phyloP scores from a whole-genome alignment of 2,888 invertebrate species.

The Chydorus sphaericus region DNA sequence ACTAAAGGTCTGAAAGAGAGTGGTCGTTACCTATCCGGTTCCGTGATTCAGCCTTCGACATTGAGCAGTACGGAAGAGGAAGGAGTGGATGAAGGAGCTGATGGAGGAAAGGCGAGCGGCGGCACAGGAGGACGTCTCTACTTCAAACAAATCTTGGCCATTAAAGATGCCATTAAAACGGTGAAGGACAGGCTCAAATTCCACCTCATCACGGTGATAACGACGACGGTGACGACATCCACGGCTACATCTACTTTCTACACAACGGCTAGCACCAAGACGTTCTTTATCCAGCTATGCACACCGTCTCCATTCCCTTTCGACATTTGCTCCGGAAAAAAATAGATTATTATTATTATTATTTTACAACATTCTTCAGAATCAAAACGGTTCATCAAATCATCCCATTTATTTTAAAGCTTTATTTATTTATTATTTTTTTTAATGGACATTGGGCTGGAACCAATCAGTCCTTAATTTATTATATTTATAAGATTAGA shows the following conservation, averaged over 20 bases:
- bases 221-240: not conserved
- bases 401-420: no score
- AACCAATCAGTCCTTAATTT: not conserved
- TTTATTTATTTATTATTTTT: not conserved
- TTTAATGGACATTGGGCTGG: not conserved
- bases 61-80: not conserved
- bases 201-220: not conserved
- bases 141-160: no score
- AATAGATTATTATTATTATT: no score
- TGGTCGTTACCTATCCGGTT: not conserved
- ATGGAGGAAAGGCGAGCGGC: not conserved
- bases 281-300: slow-evolving; percentile 4
- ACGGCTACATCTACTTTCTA: not conserved
- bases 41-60: not conserved
- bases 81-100: not conserved
- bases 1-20: not conserved
- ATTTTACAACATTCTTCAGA: no score
- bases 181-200: not conserved
- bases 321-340: not conserved
- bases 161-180: no score
- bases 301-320: slow-evolving; percentile 9
- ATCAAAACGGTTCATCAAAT: no score
- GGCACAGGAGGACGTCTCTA: not conserved
- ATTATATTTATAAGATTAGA: no score
- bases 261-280: slow-evolving; percentile 1